Conservation (phyloP, 2,113 vertebrate species). For the Lepus americanus region DNA sequence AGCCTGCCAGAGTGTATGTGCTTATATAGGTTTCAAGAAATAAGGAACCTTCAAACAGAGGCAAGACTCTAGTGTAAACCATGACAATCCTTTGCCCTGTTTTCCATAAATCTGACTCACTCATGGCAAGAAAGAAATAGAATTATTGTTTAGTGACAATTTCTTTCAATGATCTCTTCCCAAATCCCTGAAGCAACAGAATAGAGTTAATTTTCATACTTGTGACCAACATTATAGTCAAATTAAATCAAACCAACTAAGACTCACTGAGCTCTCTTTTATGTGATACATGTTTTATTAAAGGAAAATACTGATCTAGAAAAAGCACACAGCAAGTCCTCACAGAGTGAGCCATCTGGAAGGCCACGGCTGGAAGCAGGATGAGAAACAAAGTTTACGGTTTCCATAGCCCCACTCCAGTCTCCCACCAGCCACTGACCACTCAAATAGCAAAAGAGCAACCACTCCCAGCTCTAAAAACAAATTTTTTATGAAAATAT, state of each 20-base stretch:
- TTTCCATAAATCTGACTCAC: constrained; percentile 17
- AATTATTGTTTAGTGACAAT: constrained; percentile 50
- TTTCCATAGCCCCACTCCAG: rapidly evolving
- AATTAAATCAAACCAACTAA: constrained; percentile 56
- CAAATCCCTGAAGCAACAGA: background rate
- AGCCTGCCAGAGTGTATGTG: rapidly evolving
- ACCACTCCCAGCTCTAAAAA: no score
- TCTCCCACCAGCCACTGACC: background rate
- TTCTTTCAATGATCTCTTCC: constrained; percentile 43
- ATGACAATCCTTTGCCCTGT: background rate
- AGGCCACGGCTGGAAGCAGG: rapidly evolving
- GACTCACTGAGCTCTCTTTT: background rate
- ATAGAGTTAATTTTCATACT: constrained; percentile 53
- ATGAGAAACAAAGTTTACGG: background rate
- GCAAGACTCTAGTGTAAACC: background rate
- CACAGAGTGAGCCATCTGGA: background rate
- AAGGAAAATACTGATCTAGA: background rate
- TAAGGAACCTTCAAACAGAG: background rate
- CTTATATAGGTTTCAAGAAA: background rate
- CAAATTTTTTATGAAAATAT: no score
- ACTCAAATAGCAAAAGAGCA: rapidly evolving
- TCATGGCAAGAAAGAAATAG: constrained; percentile 15
- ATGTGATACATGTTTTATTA: constrained; percentile 12
- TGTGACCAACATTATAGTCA: constrained; percentile 23
- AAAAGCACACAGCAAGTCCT: background rate